Percentiles rank a stretch among this genome's conserved stretches.
Conservation (phyloP, 1,140 invertebrate species). For the Leptinotarsa defecta region DNA sequence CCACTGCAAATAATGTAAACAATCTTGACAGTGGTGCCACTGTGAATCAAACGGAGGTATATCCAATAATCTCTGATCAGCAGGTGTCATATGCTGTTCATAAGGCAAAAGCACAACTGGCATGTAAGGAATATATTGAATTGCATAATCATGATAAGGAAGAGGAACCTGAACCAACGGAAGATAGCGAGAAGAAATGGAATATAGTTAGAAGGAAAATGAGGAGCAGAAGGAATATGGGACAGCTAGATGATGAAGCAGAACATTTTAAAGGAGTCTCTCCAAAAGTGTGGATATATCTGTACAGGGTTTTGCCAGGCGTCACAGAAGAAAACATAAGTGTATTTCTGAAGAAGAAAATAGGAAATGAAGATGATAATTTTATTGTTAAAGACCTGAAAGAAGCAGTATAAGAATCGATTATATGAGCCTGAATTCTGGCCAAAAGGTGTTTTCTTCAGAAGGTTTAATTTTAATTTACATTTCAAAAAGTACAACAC, state of each 20-base stretch:
- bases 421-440: constrained; percentile 19
- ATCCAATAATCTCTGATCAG: background rate
- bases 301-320: constrained; percentile 1
- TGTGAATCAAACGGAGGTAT: background rate
- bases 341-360: constrained; percentile 11
- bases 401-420: constrained; percentile 12
- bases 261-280: constrained; percentile 13
- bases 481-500: constrained; percentile 6
- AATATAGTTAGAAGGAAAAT: constrained; percentile 12
- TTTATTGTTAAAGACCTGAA: constrained; percentile 18
- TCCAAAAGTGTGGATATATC: constrained; percentile 14
- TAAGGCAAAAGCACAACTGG: constrained; percentile 5
- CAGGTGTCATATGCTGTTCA: constrained; percentile 10
- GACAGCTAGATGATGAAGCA: constrained; percentile 16
- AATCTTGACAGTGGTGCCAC: too few species aligned
- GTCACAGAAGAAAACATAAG: constrained; percentile 10
- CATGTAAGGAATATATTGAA: constrained; percentile 14
- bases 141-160: background rate
- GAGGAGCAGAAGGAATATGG: background rate
- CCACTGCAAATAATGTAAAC: too few species aligned
- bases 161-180: background rate
- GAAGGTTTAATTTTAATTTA: constrained; percentile 22
- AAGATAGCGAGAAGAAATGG: background rate
- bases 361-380: constrained; percentile 10
- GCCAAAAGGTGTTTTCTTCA: constrained; percentile 18